phyloP scores from a whole-genome alignment of 2,888 invertebrate genomes.

The Orthosia gothica region DNA sequence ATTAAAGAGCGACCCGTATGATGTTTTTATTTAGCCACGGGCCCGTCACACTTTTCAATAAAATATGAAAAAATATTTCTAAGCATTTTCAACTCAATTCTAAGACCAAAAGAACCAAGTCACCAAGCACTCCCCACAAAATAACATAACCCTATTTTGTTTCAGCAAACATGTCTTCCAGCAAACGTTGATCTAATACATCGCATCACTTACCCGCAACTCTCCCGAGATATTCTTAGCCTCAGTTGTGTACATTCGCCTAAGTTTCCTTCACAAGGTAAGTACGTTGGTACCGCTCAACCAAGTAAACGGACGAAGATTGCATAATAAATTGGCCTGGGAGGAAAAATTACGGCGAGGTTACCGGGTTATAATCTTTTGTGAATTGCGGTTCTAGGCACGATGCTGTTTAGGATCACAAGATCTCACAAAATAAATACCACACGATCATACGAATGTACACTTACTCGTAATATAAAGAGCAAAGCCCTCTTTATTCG shows the following conservation, averaged over 20 bases:
- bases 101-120: neutral
- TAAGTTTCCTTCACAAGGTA: conserved; percentile 47
- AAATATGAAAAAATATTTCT: no score
- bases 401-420: conserved; percentile 1
- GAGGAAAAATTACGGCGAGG: conserved; percentile 32
- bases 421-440: neutral
- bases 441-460: neutral
- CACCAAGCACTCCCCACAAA: neutral
- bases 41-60: no score
- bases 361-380: conserved; percentile 37
- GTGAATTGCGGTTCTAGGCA: conserved; percentile 19
- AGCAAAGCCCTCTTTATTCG: conserved; percentile 35
- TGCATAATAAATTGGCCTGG: conserved; percentile 59
- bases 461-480: conserved; percentile 17
- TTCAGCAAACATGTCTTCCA: conserved; percentile 25
- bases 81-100: no score
- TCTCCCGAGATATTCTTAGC: conserved; percentile 44
- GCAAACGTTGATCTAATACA: conserved; percentile 51
- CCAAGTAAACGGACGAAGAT: conserved; percentile 53
- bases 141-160: conserved; percentile 18
- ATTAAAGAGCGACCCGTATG: no score
- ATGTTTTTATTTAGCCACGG: no score
- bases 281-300: conserved; percentile 41
- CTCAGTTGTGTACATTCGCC: conserved; percentile 33
- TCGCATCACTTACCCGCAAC: conserved; percentile 45